These are phyloP conservation scores for Hylia prasina DNA, from an alignment of 2,113 vertebrate genomes.

Conservation along the genomic window DNA sequence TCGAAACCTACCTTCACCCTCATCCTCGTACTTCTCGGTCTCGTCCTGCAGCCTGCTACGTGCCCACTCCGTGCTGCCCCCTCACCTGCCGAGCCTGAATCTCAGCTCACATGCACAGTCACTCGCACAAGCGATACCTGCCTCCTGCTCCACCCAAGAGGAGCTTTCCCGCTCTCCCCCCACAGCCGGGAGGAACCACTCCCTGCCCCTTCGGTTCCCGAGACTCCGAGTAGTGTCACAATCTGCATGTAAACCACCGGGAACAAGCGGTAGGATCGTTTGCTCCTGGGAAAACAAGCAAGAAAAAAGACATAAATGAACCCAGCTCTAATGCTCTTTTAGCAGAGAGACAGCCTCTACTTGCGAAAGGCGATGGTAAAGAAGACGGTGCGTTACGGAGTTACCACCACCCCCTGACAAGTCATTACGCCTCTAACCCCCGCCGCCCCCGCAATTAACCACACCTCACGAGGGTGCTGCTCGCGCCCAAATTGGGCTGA, in stretches of 20 bases:
- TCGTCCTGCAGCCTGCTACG: background rate
- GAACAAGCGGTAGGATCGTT: background rate
- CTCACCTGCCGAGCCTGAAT: background rate
- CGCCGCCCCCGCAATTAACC: conserved; percentile 57
- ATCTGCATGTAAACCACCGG: background rate
- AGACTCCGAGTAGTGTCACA: background rate
- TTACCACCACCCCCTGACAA: conserved; percentile 31
- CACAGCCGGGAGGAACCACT: rapidly evolving
- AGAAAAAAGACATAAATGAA: background rate
- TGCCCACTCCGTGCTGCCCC: background rate
- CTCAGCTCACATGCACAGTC: background rate
- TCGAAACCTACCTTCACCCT: background rate
- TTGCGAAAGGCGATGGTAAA: background rate
- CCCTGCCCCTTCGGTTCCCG: background rate
- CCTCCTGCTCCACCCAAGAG: too few species aligned
- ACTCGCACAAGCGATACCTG: rapidly evolving
- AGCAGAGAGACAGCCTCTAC: background rate
- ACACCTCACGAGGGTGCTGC: conserved; percentile 51
- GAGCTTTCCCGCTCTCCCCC: background rate
- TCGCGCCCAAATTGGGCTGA: conserved; percentile 38
- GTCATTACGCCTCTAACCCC: conserved; percentile 53
- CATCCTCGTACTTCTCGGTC: background rate
- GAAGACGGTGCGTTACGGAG: conserved; percentile 18
- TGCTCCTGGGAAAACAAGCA: background rate
- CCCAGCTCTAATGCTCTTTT: background rate